These are phyloP conservation scores for Pachyrhynchus sulphureomaculatus DNA, from an alignment of 1,140 invertebrate genomes.

Conservation along the genomic window DNA sequence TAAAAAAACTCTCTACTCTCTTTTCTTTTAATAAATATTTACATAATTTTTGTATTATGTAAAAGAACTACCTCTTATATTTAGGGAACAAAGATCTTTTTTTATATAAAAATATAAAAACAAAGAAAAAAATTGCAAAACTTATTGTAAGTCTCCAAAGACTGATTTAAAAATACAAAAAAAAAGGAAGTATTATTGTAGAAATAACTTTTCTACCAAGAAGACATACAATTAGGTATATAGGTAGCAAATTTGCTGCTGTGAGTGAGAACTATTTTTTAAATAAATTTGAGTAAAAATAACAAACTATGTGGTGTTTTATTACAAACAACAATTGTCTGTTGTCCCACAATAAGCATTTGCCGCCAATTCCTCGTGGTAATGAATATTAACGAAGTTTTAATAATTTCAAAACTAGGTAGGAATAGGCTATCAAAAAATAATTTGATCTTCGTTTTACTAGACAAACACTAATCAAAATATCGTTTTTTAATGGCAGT, in stretches of 20 bases:
- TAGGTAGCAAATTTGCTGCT: constrained; percentile 21
- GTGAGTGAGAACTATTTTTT: constrained; percentile 27
- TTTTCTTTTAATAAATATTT: constrained; percentile 16
- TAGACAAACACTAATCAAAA: no score
- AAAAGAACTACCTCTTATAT: constrained; percentile 28
- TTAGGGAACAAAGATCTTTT: constrained; percentile 9
- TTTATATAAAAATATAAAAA: constrained; percentile 17
- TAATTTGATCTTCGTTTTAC: no score
- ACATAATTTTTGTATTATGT: constrained; percentile 11
- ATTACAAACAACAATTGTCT: constrained; percentile 4
- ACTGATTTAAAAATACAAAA: constrained; percentile 9
- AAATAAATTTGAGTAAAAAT: constrained; percentile 26
- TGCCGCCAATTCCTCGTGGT: constrained; percentile 2
- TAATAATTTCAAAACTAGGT: no score
- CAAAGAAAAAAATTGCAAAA: constrained; percentile 19
- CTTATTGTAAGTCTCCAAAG: constrained; percentile 3
- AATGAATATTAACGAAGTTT: neutral
- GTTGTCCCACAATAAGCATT: neutral
- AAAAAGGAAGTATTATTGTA: constrained; percentile 2
- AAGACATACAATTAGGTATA: constrained; percentile 9
- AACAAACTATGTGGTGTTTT: constrained; percentile 16
- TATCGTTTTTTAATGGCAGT: no score
- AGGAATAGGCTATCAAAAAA: no score
- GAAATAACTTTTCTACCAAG: constrained; percentile 9
- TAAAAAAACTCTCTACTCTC: constrained; percentile 24